Evolutionary conservation across 2,888 invertebrate species (phyloP).

Genomic region (Platycnemis pennipes): DNA sequence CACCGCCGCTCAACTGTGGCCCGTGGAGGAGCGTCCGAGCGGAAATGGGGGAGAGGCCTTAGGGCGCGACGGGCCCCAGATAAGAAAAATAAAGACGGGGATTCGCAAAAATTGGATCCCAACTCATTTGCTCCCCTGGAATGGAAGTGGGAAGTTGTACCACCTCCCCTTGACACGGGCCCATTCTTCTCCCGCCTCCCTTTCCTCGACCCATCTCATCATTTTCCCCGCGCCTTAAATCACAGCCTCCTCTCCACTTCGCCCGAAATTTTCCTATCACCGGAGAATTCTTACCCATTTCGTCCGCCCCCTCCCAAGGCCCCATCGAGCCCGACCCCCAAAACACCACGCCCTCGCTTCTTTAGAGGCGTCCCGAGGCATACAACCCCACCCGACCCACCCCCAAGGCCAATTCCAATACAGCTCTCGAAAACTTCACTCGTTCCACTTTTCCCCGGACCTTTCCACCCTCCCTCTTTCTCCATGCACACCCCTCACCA

Average conservation of each 20-base stretch:
- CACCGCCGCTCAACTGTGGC: not conserved
- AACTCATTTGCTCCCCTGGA: not conserved
- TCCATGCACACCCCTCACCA: not conserved
- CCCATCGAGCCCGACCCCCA: not conserved
- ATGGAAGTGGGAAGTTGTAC: not conserved
- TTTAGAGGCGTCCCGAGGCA: not conserved
- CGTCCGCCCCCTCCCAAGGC: not conserved
- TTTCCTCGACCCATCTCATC: not conserved
- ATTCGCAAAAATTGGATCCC: not conserved
- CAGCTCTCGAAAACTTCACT: not conserved
- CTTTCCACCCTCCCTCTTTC: not conserved
- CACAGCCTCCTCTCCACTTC: not conserved
- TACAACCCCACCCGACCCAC: not conserved
- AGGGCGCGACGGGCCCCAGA: not conserved
- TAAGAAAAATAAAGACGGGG: not conserved
- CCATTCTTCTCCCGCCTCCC: not conserved
- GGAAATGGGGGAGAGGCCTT: not conserved
- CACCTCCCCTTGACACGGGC: not conserved
- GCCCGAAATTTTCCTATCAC: not conserved
- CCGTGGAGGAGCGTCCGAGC: not conserved
- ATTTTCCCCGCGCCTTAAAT: not conserved
- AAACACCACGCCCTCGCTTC: not conserved
- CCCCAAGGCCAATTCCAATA: slow-evolving; percentile 3
- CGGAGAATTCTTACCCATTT: not conserved
- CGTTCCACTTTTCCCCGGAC: not conserved